phyloP scores from a whole-genome alignment of 2,797 vertebrate genomes.

The Acanthurus tractus region DNA sequence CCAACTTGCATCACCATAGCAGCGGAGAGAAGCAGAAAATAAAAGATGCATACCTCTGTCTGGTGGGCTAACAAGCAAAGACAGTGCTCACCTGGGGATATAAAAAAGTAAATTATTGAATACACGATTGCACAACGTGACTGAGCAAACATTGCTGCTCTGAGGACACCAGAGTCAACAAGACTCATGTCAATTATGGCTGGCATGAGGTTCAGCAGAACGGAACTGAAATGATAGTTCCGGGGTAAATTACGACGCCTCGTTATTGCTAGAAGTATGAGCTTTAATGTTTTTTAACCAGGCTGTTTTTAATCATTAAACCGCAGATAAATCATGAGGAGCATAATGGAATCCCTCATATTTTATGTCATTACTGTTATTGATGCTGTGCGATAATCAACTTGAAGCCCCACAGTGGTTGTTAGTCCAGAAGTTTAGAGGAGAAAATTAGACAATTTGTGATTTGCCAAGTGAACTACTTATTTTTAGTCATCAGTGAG shows the following conservation, averaged over 20 bases:
- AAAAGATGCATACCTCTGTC: constrained; percentile 53
- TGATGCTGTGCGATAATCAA: constrained; percentile 68
- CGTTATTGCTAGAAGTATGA: constrained; percentile 57
- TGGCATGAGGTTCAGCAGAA: constrained; percentile 51
- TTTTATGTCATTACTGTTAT: constrained; percentile 68
- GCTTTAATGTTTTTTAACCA: constrained; percentile 50
- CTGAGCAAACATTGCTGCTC: constrained; percentile 68
- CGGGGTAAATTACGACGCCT: constrained; percentile 48
- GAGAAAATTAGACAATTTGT: constrained; percentile 56
- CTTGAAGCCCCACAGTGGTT: constrained; percentile 49
- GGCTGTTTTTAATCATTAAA: constrained; percentile 56
- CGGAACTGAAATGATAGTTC: constrained; percentile 44
- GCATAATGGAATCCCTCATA: constrained; percentile 67
- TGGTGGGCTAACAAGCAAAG: constrained; percentile 52
- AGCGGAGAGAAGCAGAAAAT: constrained; percentile 41
- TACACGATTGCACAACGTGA: constrained; percentile 51
- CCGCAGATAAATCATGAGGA: constrained; percentile 69
- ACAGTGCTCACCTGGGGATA: constrained; percentile 52
- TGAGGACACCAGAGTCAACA: constrained; percentile 54
- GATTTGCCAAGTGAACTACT: constrained; percentile 50
- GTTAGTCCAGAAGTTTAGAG: constrained; percentile 55
- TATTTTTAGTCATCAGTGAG: constrained; percentile 55
- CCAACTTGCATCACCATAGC: constrained; percentile 32
- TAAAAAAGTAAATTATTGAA: constrained; percentile 68
- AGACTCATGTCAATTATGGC: constrained; percentile 60